phyloP scores from a whole-genome alignment of 2,113 vertebrate species.

The Channa argus region DNA sequence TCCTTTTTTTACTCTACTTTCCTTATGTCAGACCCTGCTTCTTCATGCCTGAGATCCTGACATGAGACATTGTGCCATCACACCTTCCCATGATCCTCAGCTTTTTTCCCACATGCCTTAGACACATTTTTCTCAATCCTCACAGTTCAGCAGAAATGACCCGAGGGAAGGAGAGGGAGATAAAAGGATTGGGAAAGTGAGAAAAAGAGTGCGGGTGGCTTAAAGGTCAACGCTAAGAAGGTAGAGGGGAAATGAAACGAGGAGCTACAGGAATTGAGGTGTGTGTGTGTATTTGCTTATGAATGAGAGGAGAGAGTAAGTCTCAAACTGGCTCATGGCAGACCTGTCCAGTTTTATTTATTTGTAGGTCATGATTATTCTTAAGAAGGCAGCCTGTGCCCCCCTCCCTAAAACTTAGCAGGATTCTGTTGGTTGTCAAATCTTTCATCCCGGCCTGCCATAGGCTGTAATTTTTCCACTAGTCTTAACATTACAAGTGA shows the following conservation, averaged over 20 bases:
- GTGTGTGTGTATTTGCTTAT: neutral
- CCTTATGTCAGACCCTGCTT: neutral
- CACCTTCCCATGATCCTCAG: constrained; percentile 43
- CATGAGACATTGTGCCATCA: constrained; percentile 41
- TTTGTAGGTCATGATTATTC: constrained; percentile 1
- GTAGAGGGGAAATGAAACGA: neutral
- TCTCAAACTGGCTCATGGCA: constrained; percentile 5
- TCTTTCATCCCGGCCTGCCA: neutral
- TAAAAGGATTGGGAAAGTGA: constrained; percentile 48
- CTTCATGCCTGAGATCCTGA: constrained; percentile 39
- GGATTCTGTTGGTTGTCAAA: constrained; percentile 22
- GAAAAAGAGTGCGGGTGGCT: constrained; percentile 38
- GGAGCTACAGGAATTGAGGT: neutral
- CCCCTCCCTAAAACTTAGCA: constrained; percentile 19
- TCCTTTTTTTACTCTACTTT: neutral
- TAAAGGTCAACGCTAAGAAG: constrained; percentile 30
- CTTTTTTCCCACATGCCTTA: constrained; percentile 34
- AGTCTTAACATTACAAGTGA: constrained; percentile 4
- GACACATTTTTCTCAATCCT: constrained; percentile 49
- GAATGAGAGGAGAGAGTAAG: neutral
- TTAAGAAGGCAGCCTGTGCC: constrained; percentile 1
- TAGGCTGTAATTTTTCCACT: neutral
- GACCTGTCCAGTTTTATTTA: constrained; percentile 35
- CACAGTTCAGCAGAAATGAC: constrained; percentile 45
- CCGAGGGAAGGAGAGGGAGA: constrained; percentile 51